These are phyloP conservation scores for Endomychus coccineus DNA, from an alignment of 2,888 invertebrate genomes.

Conservation along the genomic window DNA sequence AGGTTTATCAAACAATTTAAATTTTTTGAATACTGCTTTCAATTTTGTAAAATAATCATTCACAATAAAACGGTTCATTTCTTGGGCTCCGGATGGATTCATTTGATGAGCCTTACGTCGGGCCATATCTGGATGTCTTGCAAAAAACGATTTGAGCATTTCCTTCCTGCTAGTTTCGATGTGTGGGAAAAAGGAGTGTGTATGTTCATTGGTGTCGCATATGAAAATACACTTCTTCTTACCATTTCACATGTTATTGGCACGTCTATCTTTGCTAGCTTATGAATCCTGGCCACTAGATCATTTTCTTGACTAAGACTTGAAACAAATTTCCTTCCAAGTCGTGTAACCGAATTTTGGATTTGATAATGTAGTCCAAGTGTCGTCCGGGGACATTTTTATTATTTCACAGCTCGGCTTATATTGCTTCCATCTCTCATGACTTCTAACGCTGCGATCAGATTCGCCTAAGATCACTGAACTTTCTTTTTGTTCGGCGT, in stretches of 20 bases:
- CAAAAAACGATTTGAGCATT: constrained; percentile 1
- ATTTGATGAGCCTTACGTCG: constrained; percentile 1
- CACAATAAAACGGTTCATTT: too few relatives aligned
- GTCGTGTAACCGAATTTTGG: neutral
- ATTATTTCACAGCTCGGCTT: neutral
- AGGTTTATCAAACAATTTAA: constrained; percentile 4
- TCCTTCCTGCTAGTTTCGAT: constrained; percentile 4
- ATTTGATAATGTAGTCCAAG: constrained; percentile 4
- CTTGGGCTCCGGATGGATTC: constrained; percentile 3
- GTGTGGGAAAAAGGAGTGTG: constrained; percentile 4
- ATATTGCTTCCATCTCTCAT: constrained; percentile 1
- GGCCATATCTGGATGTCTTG: constrained; percentile 4
- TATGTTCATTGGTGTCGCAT: constrained; percentile 5
- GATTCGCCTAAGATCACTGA: neutral
- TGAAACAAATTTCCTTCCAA: constrained; percentile 4
- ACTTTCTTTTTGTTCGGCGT: constrained; percentile 1
- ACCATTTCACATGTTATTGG: constrained; percentile 4
- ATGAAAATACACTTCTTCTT: constrained; percentile 3
- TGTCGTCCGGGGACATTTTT: neutral
- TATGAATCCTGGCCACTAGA: constrained; percentile 4
- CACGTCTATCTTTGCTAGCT: constrained; percentile 3
- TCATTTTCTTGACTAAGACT: constrained; percentile 3
- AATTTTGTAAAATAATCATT: too few relatives aligned
- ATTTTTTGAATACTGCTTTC: constrained; percentile 2
- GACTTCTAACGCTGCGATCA: constrained; percentile 3